Conservation (phyloP, 2,888 invertebrate genomes). For the Pseudococcus jackbeardsleyi region DNA sequence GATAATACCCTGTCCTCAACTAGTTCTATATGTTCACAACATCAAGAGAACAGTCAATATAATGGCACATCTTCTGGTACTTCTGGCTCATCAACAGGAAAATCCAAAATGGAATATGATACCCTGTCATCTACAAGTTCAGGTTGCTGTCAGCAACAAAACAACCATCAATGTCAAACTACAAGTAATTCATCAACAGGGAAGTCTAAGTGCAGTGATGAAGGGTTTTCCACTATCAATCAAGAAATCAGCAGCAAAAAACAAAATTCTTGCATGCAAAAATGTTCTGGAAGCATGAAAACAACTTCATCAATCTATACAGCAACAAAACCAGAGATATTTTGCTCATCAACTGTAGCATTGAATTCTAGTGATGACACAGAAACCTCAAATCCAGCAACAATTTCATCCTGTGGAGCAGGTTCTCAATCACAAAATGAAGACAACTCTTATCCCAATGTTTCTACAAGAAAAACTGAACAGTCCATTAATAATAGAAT, state of each 20-base stretch:
- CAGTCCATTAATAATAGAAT: background rate
- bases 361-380: background rate
- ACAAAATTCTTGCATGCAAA: background rate
- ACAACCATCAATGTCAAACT: background rate
- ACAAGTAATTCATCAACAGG: background rate
- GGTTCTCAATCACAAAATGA: background rate
- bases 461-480: background rate
- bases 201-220: background rate
- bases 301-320: background rate
- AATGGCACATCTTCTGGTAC: background rate
- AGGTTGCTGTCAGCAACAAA: background rate
- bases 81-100: background rate
- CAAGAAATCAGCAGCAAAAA: background rate
- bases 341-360: background rate
- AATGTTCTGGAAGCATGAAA: background rate
- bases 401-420: background rate
- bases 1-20: background rate
- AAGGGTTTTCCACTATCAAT: background rate
- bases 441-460: background rate
- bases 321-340: background rate
- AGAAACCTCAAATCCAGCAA: background rate
- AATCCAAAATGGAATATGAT: background rate
- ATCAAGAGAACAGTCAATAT: background rate
- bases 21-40: background rate
- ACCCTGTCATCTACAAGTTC: background rate